These are phyloP conservation scores for Microhierax caerulescens DNA, from an alignment of 2,797 vertebrate genomes.

Conservation along the genomic window DNA sequence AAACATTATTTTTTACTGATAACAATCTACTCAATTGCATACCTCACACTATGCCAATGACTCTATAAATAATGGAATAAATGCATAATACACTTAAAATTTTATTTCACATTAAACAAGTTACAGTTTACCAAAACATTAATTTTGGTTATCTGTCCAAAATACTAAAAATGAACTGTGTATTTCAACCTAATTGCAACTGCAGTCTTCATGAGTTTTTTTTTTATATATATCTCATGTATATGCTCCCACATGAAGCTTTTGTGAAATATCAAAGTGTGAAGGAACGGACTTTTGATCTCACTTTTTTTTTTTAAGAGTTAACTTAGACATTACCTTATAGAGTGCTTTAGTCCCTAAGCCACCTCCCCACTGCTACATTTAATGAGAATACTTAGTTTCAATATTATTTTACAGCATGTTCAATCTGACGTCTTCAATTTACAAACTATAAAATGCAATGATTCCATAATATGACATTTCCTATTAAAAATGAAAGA, in stretches of 20 bases:
- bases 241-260: background rate
- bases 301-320: background rate
- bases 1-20: background rate
- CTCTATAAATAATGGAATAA: background rate
- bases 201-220: background rate
- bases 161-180: background rate
- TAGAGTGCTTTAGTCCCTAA: background rate
- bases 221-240: background rate
- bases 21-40: background rate
- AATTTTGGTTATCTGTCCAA: background rate
- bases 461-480: background rate
- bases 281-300: background rate
- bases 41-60: background rate
- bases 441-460: conserved; percentile 8
- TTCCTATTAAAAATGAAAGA: conserved; percentile 50
- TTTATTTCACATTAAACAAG: background rate
- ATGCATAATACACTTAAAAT: background rate
- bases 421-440: background rate
- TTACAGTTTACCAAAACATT: background rate
- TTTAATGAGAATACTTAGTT: conserved; percentile 33
- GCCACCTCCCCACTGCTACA: background rate
- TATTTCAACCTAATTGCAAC: background rate
- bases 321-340: background rate
- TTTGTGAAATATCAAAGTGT: background rate
- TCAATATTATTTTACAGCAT: conserved; percentile 2